phyloP scores from a whole-genome alignment of 1,140 invertebrate species.

The Drosophila saltans region DNA sequence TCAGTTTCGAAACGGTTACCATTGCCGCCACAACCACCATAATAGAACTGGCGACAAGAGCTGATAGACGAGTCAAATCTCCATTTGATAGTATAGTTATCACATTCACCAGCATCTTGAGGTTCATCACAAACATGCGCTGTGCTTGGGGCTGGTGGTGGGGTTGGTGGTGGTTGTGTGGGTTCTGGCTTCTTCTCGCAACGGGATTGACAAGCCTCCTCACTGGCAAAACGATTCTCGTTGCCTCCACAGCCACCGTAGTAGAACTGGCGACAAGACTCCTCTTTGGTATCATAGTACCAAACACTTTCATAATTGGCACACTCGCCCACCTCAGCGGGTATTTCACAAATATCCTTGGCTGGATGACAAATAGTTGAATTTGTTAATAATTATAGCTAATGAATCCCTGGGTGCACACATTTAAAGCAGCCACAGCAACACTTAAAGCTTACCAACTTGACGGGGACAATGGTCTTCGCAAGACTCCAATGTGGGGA shows the following conservation, averaged over 20 bases:
- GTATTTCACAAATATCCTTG: slow-evolving; percentile 89
- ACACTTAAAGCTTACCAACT: slow-evolving; percentile 87
- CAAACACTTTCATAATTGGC: slow-evolving; percentile 90
- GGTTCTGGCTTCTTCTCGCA: slow-evolving; percentile 84
- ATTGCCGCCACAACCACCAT: slow-evolving; percentile 93
- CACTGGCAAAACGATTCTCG: slow-evolving; percentile 90
- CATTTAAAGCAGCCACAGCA: slow-evolving; percentile 68
- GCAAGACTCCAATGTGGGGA: slow-evolving; percentile 90
- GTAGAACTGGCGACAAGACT: slow-evolving; percentile 89
- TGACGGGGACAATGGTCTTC: slow-evolving; percentile 90
- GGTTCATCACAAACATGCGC: slow-evolving; percentile 55
- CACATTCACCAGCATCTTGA: slow-evolving; percentile 44
- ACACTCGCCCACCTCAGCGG: slow-evolving; percentile 91
- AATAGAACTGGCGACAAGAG: slow-evolving; percentile 90
- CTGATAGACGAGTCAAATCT: slow-evolving; percentile 90
- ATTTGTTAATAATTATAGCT: slow-evolving; percentile 14
- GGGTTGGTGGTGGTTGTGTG: slow-evolving; percentile 49
- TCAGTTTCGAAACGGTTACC: slow-evolving; percentile 89
- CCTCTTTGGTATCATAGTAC: slow-evolving; percentile 92
- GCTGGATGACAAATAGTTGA: slow-evolving; percentile 43
- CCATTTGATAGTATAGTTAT: slow-evolving; percentile 84
- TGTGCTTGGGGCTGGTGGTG: slow-evolving; percentile 22
- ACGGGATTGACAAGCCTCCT: slow-evolving; percentile 87
- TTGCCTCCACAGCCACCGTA: slow-evolving; percentile 93
- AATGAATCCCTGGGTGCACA: slow-evolving; percentile 32